phyloP scores from a whole-genome alignment of 2,797 vertebrate genomes.

The Myotis myotis region DNA sequence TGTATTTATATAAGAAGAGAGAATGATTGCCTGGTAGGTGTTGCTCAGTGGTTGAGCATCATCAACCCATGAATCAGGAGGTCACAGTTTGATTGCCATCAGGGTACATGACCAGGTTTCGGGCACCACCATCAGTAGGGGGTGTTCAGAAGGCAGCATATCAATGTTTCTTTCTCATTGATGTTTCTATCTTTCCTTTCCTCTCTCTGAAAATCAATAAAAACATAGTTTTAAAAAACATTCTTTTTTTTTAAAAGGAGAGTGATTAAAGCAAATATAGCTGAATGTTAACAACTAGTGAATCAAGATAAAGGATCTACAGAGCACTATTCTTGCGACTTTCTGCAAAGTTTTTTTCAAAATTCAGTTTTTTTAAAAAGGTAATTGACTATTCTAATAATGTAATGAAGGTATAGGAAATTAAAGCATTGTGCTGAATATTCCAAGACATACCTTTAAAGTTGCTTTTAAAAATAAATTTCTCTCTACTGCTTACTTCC shows the following conservation, averaged over 20 bases:
- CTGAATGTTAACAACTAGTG: slow-evolving; percentile 21
- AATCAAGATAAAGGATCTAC: not conserved
- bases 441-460: not conserved
- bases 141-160: too few relatives aligned
- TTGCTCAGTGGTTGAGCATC: too few relatives aligned
- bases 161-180: too few relatives aligned
- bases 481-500: slow-evolving; percentile 19
- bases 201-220: too few relatives aligned
- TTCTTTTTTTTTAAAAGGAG: not conserved
- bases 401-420: not conserved
- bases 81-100: too few relatives aligned
- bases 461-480: slow-evolving; percentile 39
- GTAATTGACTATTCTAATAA: slow-evolving; percentile 8
- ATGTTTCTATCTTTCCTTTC: too few relatives aligned
- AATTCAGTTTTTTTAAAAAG: not conserved
- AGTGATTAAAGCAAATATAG: slow-evolving; percentile 28
- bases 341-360: not conserved
- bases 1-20: not conserved
- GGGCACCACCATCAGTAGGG: too few relatives aligned
- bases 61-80: too few relatives aligned
- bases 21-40: not conserved
- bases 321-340: not conserved
- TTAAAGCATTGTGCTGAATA: slow-evolving; percentile 18
- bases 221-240: too few relatives aligned
- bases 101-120: too few relatives aligned